Conservation (phyloP, 1,140 invertebrate genomes). For the Drosophila funebris region DNA sequence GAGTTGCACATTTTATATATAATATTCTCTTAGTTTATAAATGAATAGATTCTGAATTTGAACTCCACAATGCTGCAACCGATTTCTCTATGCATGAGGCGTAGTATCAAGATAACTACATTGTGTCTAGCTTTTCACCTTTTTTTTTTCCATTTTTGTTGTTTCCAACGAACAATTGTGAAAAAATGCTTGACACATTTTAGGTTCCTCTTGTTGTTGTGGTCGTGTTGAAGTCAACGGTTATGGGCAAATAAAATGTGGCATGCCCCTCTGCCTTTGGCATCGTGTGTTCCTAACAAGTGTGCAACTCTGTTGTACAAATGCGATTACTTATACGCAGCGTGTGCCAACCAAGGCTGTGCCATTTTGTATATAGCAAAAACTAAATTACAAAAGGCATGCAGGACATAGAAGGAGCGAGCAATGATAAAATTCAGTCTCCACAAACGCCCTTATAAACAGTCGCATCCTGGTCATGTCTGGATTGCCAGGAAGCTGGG, state of each 20-base stretch:
- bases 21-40: too few species aligned
- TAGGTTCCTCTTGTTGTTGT: slow-evolving; percentile 39
- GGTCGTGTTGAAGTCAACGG: slow-evolving; percentile 69
- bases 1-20: too few species aligned
- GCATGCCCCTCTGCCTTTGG: background rate
- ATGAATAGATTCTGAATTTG: too few species aligned
- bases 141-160: too few species aligned
- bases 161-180: too few species aligned
- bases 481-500: background rate
- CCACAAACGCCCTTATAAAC: background rate
- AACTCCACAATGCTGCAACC: too few species aligned
- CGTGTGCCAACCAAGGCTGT: slow-evolving; percentile 46
- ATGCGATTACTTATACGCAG: slow-evolving; percentile 73
- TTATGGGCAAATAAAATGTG: slow-evolving; percentile 63
- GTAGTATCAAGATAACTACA: too few species aligned
- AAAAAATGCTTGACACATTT: slow-evolving; percentile 61
- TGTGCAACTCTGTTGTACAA: slow-evolving; percentile 64
- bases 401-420: slow-evolving; percentile 4
- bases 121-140: too few species aligned
- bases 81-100: too few species aligned
- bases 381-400: slow-evolving; percentile 36
- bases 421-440: background rate
- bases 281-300: slow-evolving; percentile 51
- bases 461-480: too few species aligned
- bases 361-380: slow-evolving; percentile 25